phyloP scores from a whole-genome alignment of 2,888 invertebrate genomes.

The Anoncus sp. region DNA sequence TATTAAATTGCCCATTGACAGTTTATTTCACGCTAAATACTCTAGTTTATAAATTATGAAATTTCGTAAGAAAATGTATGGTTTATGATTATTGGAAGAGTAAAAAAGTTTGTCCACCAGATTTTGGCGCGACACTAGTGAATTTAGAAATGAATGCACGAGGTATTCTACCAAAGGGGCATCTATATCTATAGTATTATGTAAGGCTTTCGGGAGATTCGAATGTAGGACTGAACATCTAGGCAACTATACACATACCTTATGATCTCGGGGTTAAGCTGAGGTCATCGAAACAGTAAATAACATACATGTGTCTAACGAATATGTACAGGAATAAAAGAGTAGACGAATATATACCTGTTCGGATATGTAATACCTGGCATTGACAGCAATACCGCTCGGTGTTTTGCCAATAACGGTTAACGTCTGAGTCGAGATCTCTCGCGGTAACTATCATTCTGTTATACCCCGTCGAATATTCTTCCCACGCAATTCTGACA shows the following conservation, averaged over 20 bases:
- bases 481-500: constrained; percentile 73
- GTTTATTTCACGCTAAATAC: neutral
- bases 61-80: neutral
- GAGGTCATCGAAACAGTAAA: constrained; percentile 19
- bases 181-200: neutral
- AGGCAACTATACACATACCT: neutral
- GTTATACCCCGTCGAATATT: constrained; percentile 48
- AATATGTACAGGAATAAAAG: constrained; percentile 19
- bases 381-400: constrained; percentile 53
- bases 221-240: neutral
- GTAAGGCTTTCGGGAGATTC: neutral
- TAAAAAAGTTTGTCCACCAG: neutral
- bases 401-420: constrained; percentile 56
- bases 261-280: constrained; percentile 4
- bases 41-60: neutral
- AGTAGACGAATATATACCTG: constrained; percentile 24
- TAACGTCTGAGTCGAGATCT: constrained; percentile 32
- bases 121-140: neutral
- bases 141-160: neutral
- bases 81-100: neutral
- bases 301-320: neutral
- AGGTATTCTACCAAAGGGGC: neutral
- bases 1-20: neutral
- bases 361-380: constrained; percentile 48
- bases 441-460: constrained; percentile 42